Conservation (phyloP, 2,113 vertebrate species). For the Puntigrus tetrazona region DNA sequence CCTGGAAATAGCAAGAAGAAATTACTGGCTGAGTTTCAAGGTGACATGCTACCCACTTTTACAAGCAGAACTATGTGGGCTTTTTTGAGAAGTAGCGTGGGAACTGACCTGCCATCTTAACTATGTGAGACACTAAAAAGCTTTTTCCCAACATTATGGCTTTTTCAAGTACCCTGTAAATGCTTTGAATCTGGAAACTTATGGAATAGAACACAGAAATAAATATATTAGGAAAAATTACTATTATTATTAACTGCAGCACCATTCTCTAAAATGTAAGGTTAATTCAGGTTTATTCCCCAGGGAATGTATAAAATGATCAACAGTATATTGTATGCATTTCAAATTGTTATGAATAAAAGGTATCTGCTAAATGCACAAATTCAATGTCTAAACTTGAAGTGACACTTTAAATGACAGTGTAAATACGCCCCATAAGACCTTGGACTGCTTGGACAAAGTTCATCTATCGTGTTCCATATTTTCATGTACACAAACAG, state of each 20-base stretch:
- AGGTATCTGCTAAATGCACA: not conserved
- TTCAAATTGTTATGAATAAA: not conserved
- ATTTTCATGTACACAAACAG: constrained; percentile 7
- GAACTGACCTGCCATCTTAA: constrained; percentile 44
- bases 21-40: constrained; percentile 59
- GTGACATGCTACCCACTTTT: constrained; percentile 54
- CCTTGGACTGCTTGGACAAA: not conserved
- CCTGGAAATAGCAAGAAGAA: constrained; percentile 55
- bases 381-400: not conserved
- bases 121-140: constrained; percentile 31
- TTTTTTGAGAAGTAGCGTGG: constrained; percentile 54
- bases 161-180: not conserved
- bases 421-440: not conserved
- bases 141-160: not conserved
- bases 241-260: not conserved
- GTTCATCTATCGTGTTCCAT: not conserved
- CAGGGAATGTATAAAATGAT: not conserved
- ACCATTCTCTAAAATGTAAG: not conserved
- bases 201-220: not conserved
- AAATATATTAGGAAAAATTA: not conserved
- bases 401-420: constrained; percentile 1
- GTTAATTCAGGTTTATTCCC: not conserved
- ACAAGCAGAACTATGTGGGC: constrained; percentile 33
- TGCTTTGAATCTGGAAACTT: constrained; percentile 7
- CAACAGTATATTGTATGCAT: not conserved